These are phyloP conservation scores for Nomada fabriciana DNA, from an alignment of 2,888 invertebrate species.

Conservation along the genomic window DNA sequence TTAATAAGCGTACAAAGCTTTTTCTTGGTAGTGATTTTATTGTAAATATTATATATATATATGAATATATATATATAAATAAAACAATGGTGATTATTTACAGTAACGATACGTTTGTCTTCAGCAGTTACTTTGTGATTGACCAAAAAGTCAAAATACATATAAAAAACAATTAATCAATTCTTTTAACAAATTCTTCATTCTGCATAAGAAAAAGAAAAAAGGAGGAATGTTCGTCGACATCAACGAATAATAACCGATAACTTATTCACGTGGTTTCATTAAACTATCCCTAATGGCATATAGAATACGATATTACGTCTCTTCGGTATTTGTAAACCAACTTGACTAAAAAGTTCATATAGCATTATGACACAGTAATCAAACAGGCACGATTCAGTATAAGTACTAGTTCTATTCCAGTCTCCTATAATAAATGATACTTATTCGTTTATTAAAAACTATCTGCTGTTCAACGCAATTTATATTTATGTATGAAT, in stretches of 20 bases:
- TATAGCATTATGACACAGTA: slow-evolving; percentile 47
- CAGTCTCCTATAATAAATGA: slow-evolving; percentile 59
- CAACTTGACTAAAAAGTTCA: slow-evolving; percentile 30
- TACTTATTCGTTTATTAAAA: slow-evolving; percentile 37
- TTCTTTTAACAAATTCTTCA: slow-evolving; percentile 1
- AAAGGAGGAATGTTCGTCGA: slow-evolving; percentile 52
- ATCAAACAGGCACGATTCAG: slow-evolving; percentile 56
- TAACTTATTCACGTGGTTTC: slow-evolving; percentile 33
- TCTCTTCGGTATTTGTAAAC: slow-evolving; percentile 36
- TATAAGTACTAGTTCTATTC: slow-evolving; percentile 61
- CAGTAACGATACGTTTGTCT: slow-evolving; percentile 33
- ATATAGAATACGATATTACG: slow-evolving; percentile 25
- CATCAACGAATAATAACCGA: slow-evolving; percentile 30
- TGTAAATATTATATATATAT: slow-evolving; percentile 61
- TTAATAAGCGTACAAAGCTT: slow-evolving; percentile 50
- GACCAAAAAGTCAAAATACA: slow-evolving; percentile 7
- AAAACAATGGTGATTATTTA: slow-evolving; percentile 55
- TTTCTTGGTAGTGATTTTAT: slow-evolving; percentile 59
- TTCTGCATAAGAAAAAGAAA: slow-evolving; percentile 1
- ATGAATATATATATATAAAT: slow-evolving; percentile 60
- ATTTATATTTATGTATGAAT: slow-evolving; percentile 51
- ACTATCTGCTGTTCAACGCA: slow-evolving; percentile 42
- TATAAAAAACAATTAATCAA: slow-evolving; percentile 10
- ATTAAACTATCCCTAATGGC: slow-evolving; percentile 35
- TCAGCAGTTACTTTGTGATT: slow-evolving; percentile 15